Percentiles rank a stretch among this genome's conserved stretches.
Evolutionary conservation across 2,888 invertebrate species (phyloP).

Genomic region (Harmothoe impar): DNA sequence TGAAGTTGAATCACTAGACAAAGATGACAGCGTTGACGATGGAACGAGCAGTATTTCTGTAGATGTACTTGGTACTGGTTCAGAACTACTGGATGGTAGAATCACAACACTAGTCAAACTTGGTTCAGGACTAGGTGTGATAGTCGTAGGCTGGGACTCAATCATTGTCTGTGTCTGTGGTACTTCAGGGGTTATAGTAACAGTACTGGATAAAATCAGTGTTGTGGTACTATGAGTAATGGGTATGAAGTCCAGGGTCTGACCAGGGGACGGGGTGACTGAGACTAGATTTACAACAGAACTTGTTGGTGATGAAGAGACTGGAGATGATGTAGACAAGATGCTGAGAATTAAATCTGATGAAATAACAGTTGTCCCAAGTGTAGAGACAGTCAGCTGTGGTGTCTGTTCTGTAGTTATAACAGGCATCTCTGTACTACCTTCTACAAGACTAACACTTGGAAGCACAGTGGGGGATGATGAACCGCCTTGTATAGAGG

Average conservation of each 20-base stretch:
- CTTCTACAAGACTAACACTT: neutral
- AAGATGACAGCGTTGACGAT: no score
- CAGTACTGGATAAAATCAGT: neutral
- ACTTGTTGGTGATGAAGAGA: neutral
- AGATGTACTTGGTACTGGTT: neutral
- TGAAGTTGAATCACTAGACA: no score
- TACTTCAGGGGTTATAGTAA: neutral
- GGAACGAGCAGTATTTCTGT: no score
- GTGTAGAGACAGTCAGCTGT: neutral
- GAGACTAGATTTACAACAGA: slow-evolving; percentile 16
- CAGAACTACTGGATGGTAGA: neutral
- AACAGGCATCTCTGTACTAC: neutral
- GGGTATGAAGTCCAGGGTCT: neutral
- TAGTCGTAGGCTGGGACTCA: neutral
- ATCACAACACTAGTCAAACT: neutral
- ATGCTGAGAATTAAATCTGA: neutral
- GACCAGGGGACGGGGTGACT: neutral
- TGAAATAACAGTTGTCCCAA: neutral
- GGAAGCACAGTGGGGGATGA: neutral
- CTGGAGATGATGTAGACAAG: neutral
- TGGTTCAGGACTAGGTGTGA: neutral
- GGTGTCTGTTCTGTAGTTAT: neutral
- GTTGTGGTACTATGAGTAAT: neutral
- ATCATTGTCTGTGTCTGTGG: neutral
- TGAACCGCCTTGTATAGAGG: no score